Percentiles rank a stretch among this genome's conserved stretches.
Conservation (phyloP, 2,888 invertebrate genomes). For the Dichetophora obliterata region DNA sequence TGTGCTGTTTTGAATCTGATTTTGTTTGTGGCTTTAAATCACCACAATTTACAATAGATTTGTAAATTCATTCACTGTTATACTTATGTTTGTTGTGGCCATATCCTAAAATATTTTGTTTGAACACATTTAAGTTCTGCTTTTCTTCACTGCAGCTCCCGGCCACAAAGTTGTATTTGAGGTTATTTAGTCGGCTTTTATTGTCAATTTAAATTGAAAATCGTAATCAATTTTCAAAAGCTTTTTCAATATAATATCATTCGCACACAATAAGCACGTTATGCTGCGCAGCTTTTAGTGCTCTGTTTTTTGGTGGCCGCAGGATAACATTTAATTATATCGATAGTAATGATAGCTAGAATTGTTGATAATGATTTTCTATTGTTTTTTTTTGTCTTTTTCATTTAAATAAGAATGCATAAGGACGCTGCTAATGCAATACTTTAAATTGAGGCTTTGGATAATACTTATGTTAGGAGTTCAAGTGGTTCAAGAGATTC, state of each 20-base stretch:
- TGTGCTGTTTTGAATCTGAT: no score
- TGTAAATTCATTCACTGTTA: not conserved
- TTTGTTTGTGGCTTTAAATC: no score
- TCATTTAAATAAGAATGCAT: no score
- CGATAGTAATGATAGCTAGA: not conserved
- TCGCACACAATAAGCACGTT: conserved; percentile 31
- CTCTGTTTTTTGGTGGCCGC: not conserved
- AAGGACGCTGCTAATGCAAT: no score
- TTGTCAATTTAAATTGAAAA: conserved; percentile 35
- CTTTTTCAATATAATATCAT: conserved; percentile 19
- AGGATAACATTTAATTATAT: conserved; percentile 10
- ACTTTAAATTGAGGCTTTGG: no score
- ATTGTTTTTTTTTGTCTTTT: no score
- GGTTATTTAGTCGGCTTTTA: conserved; percentile 19
- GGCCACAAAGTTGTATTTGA: not conserved
- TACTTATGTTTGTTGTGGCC: not conserved
- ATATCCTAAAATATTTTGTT: no score
- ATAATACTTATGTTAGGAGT: no score
- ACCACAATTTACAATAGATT: conserved; percentile 10
- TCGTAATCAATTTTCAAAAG: conserved; percentile 32
- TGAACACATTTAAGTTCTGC: no score
- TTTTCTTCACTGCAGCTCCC: no score
- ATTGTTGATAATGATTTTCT: no score
- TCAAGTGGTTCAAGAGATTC: no score
- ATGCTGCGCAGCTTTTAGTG: not conserved